Conservation (phyloP, 1,140 invertebrate genomes). For the Magallana angulata region DNA sequence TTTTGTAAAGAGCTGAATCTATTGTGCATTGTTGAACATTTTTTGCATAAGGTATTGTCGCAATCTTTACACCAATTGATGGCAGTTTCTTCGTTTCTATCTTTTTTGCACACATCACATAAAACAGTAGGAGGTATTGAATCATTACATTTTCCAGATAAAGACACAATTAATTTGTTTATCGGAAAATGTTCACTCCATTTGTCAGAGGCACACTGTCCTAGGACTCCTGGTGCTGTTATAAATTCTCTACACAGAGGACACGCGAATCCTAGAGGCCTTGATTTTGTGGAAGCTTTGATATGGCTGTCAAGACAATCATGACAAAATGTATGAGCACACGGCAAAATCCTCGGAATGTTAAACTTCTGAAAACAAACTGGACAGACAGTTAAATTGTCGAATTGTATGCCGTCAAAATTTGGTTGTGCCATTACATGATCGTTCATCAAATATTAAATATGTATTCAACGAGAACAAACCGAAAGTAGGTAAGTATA, state of each 20-base stretch:
- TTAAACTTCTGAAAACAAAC: background rate
- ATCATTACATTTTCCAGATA: background rate
- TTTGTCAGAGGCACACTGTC: background rate
- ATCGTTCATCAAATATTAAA: too few relatives aligned
- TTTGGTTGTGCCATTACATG: too few relatives aligned
- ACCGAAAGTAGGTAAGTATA: too few relatives aligned
- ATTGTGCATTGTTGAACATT: background rate
- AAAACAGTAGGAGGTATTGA: background rate
- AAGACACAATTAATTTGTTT: background rate
- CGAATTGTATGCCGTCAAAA: too few relatives aligned
- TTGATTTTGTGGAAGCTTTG: background rate
- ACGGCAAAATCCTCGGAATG: background rate
- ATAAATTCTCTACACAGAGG: conserved; percentile 1
- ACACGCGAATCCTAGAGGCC: background rate
- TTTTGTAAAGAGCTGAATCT: background rate
- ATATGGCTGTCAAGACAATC: background rate
- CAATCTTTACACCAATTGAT: background rate
- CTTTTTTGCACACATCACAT: background rate
- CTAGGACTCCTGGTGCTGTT: background rate
- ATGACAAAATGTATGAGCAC: background rate
- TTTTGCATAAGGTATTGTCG: background rate
- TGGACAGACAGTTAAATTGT: background rate
- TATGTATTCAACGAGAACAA: too few relatives aligned
- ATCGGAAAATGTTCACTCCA: background rate
- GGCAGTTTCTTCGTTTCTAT: background rate